These are phyloP conservation scores for Eublepharis macularius DNA, from an alignment of 2,113 vertebrate species.

Conservation along the genomic window DNA sequence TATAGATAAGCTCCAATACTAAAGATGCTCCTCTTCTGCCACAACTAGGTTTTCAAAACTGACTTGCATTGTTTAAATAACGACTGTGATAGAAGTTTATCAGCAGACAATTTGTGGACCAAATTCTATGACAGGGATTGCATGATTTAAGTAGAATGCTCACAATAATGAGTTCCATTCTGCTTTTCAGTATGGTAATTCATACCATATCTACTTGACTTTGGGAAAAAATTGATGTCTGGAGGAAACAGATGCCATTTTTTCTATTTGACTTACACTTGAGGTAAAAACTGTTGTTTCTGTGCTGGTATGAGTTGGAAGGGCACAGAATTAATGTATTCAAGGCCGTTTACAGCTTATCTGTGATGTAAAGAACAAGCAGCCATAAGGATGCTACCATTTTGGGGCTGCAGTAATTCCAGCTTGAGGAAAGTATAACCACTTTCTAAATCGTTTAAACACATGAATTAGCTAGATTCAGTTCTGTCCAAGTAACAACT, in stretches of 20 bases:
- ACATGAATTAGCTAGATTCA: too few species aligned
- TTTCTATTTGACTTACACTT: too few species aligned
- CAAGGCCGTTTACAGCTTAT: too few species aligned
- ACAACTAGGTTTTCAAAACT: too few species aligned
- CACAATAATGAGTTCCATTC: neutral
- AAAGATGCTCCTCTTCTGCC: too few species aligned
- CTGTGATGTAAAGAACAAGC: neutral
- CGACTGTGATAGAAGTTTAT: too few species aligned
- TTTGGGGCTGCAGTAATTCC: neutral
- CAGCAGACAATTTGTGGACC: too few species aligned
- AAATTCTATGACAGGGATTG: too few species aligned
- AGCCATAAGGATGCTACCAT: neutral
- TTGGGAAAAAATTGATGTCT: neutral
- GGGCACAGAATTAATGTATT: neutral
- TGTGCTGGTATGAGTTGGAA: neutral
- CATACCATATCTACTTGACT: neutral
- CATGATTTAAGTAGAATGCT: neutral
- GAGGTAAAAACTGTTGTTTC: too few species aligned
- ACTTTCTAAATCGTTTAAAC: constrained; percentile 6
- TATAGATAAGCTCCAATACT: too few species aligned
- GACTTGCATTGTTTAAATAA: too few species aligned
- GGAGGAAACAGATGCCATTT: neutral
- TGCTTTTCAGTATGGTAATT: neutral
- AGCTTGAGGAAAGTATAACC: neutral
- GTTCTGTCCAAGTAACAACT: too few species aligned